Base-by-base conservation (phyloP, 1,140 invertebrate species). In the Zaprionus lachaisei region DNA sequence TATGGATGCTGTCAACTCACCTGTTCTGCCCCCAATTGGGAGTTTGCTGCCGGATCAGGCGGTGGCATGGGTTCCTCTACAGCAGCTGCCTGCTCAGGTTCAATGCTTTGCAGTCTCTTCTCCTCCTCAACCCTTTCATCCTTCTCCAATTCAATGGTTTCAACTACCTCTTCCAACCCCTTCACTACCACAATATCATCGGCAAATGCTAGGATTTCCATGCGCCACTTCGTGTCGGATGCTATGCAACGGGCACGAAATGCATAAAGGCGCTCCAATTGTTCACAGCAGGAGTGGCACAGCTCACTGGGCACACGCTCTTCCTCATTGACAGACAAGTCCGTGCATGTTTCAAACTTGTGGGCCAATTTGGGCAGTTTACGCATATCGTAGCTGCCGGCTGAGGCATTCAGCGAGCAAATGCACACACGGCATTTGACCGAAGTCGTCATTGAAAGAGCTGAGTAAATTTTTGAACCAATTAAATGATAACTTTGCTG, bases 241-340 rank as follows among this genome's bases (percentile, higher is more conserved):
- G 69, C 61, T 14, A 82, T 64, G 68, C 91, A 91, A 2, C 72
- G 68, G 22, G 68, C 60, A 20, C 83, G 91, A 24, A 92, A 92
- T 54, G 74, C 63, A 57, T 83, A 76, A 15, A 77, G 75, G n/a
- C 78, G 68, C 5, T 78, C 75, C 28, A 92, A 17, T 20, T 86
- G 65, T 20, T 81, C 57, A 20, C 65, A 79, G 55, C 91, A 92
- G 0, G 24, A 12, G 12, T 44, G 38, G 22, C 91, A 92, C 0
- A 92, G 51, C 12, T 70, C 58, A 41, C 76, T 81, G 17, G 91
- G 78, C n/a, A 89, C 12, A 0, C 71, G 9, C 11, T 47, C 15
- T 31, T 69, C 69, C 12, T 66, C 64, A 0, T 67, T 47, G 4
- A 87, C 60, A 0, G 57, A 58, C 24, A 87, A 28, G 34, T 72